Conservation (phyloP, 2,113 vertebrate species). For the Orycteropus afer region DNA sequence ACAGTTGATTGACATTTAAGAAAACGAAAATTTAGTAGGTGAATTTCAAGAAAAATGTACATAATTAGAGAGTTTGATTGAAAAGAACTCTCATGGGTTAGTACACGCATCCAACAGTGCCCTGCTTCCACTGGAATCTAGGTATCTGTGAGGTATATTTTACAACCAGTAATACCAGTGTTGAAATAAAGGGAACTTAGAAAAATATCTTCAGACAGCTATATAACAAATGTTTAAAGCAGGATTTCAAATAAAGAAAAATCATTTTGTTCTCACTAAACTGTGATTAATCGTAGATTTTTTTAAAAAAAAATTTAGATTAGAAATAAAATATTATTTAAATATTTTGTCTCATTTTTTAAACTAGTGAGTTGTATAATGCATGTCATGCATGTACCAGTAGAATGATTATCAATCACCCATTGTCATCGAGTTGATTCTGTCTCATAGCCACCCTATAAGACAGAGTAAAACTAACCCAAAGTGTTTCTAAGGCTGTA, state of each 20-base stretch:
- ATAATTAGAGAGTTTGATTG: background rate
- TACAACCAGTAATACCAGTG: background rate
- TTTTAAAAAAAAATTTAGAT: background rate
- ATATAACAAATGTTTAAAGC: background rate
- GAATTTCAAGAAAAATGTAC: slow-evolving; percentile 38
- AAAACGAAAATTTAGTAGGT: background rate
- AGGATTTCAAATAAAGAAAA: background rate
- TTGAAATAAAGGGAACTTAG: background rate
- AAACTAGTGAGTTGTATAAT: background rate
- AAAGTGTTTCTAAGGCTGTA: no score
- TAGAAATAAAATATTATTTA: background rate
- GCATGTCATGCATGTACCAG: background rate
- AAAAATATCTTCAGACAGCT: background rate
- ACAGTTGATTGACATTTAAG: background rate
- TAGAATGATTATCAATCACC: no score
- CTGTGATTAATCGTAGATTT: background rate
- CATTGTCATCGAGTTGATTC: no score
- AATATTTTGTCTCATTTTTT: background rate
- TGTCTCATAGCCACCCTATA: no score
- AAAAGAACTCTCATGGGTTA: background rate
- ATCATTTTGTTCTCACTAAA: background rate
- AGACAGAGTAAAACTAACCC: no score
- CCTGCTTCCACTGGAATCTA: background rate
- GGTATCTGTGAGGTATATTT: background rate
- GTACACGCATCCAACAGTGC: background rate